Evolutionary conservation across 2,888 invertebrate genomes (phyloP), one percentile per base, ranked within the genome.

Genomic region (Escarpia spicata): DNA sequence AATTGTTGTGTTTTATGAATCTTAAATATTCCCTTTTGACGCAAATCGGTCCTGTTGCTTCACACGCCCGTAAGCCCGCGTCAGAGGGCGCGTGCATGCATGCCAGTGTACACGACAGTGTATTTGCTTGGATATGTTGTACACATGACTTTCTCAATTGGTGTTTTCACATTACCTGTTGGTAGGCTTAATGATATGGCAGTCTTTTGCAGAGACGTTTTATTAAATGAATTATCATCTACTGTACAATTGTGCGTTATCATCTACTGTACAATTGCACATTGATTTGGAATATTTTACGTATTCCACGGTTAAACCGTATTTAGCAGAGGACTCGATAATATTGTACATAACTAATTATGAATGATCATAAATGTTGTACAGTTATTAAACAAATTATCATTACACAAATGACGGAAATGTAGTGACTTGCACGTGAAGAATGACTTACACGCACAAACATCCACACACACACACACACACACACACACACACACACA

Each of bases 241-340:
- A 52, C 3, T 52, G 52, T 52, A 52, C 52, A 52, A 26, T n/a
- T 75, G 75, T 75, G 75, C 75, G 6, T 75, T 26, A 75, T 75
- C 3, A 75, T 75, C 75, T n/a, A 75, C 26, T 75, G 75, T 75
- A 75, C 75, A 75, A 75, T n/a, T 75, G 75, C 26, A 52, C n/a
- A 26, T 26, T 75, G 75, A 75, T 75, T 75, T 75, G 15, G 19
- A 75, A 75, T 75, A 75, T 75, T 52, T 75, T 75, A 75, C 75
- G 75, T 75, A 75, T 75, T n/a, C 26, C 19, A 75, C 75, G 75
- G 75, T 75, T n/a, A 75, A 75, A 75, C 75, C 75, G 75, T 75
- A 26, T 75, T n/a, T 26, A 75, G n/a, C 75, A 75, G 75, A 75
- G 75, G 75, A 75, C 75, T n/a, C 75, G 26, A 75, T 2, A 19